A percentile compares a stretch with the other conserved stretches of the same genome.
Conservation (phyloP, 2,888 invertebrate genomes). For the Synergus gifuensis region DNA sequence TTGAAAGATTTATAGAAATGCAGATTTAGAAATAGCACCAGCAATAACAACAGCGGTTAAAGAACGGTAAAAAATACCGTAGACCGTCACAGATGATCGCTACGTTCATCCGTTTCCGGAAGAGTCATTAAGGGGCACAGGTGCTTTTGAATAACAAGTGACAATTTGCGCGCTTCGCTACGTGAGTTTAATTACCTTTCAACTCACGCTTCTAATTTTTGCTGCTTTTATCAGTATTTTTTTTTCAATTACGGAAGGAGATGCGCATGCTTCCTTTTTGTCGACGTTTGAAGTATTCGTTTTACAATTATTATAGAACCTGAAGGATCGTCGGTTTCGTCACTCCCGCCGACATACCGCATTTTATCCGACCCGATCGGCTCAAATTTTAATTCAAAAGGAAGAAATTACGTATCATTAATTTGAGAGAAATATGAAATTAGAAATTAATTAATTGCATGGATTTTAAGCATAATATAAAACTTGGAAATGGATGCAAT, state of each 20-base stretch:
- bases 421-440: neutral
- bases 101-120: neutral
- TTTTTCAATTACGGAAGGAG: slow-evolving; percentile 41
- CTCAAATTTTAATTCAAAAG: neutral
- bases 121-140: neutral
- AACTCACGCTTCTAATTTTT: slow-evolving; percentile 15
- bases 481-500: too few relatives aligned
- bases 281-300: slow-evolving; percentile 33
- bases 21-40: neutral
- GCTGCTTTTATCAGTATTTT: slow-evolving; percentile 6
- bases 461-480: too few relatives aligned
- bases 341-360: slow-evolving; percentile 19
- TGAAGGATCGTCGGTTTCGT: slow-evolving; percentile 36
- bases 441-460: neutral
- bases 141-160: neutral
- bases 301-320: slow-evolving; percentile 32
- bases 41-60: neutral
- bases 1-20: neutral
- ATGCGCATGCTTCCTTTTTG: slow-evolving; percentile 43
- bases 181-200: slow-evolving; percentile 8
- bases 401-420: slow-evolving; percentile 6
- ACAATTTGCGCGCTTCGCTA: neutral
- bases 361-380: slow-evolving; percentile 18
- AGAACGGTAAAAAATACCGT: neutral
- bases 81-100: neutral